Evolutionary conservation across 2,888 invertebrate genomes (phyloP), one percentile per base, ranked within the genome.

Genomic region (Mechanitis mazaeus): DNA sequence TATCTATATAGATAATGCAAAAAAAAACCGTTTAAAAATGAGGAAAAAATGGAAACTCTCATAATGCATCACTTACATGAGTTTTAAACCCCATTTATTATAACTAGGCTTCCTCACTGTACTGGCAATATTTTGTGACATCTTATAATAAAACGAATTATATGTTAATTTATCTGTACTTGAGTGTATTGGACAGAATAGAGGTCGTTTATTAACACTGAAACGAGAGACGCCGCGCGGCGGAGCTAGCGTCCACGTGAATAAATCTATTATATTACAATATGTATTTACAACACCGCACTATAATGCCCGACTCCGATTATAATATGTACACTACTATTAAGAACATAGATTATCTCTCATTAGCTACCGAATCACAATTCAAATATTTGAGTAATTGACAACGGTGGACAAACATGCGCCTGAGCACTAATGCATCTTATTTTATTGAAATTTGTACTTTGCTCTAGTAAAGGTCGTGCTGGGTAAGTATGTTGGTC

Each of bases 311-410:
- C 90, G 85, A 83, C 85, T 89, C 86, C 87, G 81, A 84, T 86
- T 85, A 83, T 87, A 84, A 84, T 89, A 89, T 89, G 77, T 89
- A 89, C 89, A 89, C 82, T 87, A 85, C 78, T 84, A 85, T 85
- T 85, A 87, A 87, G 87, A 88, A 83, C 87, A 87, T 88, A 87
- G 82, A 80, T 20, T 20, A 20, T 50, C 88, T 89, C 88, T 88
- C 89, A 84, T 87, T 89, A 90, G 87, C 89, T 90, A 90, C 88
- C 88, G 85, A 89, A 90, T 90, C 90, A 90, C 90, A 90, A 87
- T 89, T 88, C 85, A 87, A 85, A 85, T 88, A 85, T 85, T 84
- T 84, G 85, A 87, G 85, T 90, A 90, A 90, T 90, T 90, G 90
- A 90, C 90, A 85, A 89, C 85, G 87, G 87, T 87, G 89, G 89